Conservation (phyloP, 2,113 vertebrate species). For the Fregata magnificens region DNA sequence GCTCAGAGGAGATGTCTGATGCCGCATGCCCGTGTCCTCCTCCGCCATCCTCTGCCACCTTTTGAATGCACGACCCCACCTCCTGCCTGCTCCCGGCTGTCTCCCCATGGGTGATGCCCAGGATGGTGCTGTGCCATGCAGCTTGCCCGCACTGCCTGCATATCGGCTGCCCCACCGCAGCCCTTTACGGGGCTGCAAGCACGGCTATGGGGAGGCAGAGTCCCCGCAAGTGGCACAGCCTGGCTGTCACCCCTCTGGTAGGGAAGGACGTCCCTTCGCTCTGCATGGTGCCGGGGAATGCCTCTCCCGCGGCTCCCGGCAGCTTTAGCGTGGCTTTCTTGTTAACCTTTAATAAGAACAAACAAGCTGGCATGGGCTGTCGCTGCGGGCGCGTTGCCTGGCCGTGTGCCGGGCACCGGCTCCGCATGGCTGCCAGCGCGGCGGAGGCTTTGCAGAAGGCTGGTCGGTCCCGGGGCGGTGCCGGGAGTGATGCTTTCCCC, state of each 20-base stretch:
- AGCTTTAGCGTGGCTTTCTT: not conserved
- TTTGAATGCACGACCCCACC: not conserved
- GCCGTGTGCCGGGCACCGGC: not conserved
- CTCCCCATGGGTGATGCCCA: not conserved
- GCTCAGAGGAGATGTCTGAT: not conserved
- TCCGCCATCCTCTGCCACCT: rapidly evolving
- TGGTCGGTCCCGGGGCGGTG: not conserved
- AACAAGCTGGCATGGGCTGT: conserved; percentile 15
- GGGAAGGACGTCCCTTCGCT: not conserved
- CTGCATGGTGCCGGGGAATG: not conserved
- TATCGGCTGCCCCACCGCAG: not conserved
- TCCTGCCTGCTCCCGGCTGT: not conserved
- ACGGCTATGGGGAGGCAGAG: not conserved
- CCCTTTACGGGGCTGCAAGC: not conserved
- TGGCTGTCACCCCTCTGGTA: not conserved
- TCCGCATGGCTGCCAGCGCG: not conserved
- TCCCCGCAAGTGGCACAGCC: not conserved
- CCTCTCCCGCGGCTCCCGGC: not conserved
- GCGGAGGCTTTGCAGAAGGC: not conserved
- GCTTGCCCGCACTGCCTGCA: not conserved
- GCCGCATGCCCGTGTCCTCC: not conserved
- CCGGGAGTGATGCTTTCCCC: not conserved
- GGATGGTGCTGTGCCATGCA: not conserved
- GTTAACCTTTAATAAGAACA: conserved; percentile 66
- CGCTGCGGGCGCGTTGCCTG: not conserved